Evolutionary conservation across 2,797 vertebrate species (phyloP), one percentile per base, ranked within the genome.

Genomic region (Gorsachius magnificus): DNA sequence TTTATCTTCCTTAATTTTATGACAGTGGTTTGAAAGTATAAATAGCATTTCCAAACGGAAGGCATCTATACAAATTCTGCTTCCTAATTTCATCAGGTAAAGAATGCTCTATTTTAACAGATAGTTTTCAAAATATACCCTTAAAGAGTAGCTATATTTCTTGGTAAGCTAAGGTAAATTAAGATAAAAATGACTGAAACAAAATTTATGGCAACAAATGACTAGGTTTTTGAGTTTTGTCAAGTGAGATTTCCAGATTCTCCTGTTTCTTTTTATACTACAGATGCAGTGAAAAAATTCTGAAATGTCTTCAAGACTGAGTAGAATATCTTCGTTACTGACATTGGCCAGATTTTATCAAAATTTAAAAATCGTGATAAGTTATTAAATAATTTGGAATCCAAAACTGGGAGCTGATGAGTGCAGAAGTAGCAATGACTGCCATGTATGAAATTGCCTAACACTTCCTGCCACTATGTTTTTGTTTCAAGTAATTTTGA

Each of bases 391-490:
- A 48, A 5, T 41, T 70, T 70, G 46, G 9, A 71, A 63, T 35
- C 38, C 17, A 38, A 75, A 58, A 16, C 22, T 68, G 15, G 4
- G 38, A 83, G 35, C 43, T 43, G 60, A 7, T 25, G 16, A 66
- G 3, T 41, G 9, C 14, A 81, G n/a, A 81, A 31, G 7, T 6
- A 58, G 10, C 18, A 74, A 57, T 13, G 10, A 80, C 20, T 46
- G 43, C 7, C 24, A 45, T 26, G 18, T 25, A 19, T 33, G 61
- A 51, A 71, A 74, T 38, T 74, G 14, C 8, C 6, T 46, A 48
- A 81, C 15, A 8, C 3, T n/a, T 57, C 10, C 13, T 28, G 5
- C 5, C 0, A 1, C 13, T 54, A 35, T 4, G 2, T 15, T 84
- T 92, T 69, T n/a, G 2, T 46, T 84, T 78, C 21, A 41, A 51